These are phyloP conservation scores for Odontamblyopus lacepedii DNA, from an alignment of 2,797 vertebrate species.

Conservation along the genomic window DNA sequence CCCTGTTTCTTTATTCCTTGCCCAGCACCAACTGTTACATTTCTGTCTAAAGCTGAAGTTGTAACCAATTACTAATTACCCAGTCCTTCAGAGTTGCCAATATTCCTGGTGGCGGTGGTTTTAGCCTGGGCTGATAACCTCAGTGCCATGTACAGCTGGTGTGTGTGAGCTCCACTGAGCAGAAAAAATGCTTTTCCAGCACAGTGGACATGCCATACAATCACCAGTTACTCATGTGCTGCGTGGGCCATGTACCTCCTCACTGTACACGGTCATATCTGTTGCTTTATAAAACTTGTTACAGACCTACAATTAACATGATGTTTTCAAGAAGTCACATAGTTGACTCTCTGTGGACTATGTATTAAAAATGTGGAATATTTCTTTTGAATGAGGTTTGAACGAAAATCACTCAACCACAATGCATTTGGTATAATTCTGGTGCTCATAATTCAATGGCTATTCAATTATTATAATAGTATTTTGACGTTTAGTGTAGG, in stretches of 20 bases:
- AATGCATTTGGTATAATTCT: neutral
- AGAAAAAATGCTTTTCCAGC: constrained; percentile 51
- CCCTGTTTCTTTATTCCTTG: neutral
- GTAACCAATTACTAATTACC: constrained; percentile 11
- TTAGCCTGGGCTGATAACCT: constrained; percentile 29
- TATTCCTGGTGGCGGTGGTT: constrained; percentile 31
- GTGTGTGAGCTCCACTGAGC: constrained; percentile 57
- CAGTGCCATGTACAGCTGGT: constrained; percentile 55
- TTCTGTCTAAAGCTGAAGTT: neutral
- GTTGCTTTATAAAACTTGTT: neutral
- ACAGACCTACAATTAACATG: neutral
- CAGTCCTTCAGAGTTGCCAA: constrained; percentile 11
- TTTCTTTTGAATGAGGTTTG: too few species aligned
- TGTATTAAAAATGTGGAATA: neutral
- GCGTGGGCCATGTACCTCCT: neutral
- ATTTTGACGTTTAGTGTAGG: constrained; percentile 38
- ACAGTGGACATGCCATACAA: constrained; percentile 22
- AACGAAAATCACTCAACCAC: neutral
- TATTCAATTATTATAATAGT: neutral
- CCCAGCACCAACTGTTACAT: too few species aligned
- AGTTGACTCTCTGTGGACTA: neutral
- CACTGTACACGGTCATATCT: neutral
- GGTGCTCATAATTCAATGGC: neutral
- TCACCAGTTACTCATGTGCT: constrained; percentile 40
- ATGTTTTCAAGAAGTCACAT: too few species aligned